These are phyloP conservation scores for Caenorhabditis sp. DNA, from an alignment of 2,888 invertebrate species.

Conservation along the genomic window DNA sequence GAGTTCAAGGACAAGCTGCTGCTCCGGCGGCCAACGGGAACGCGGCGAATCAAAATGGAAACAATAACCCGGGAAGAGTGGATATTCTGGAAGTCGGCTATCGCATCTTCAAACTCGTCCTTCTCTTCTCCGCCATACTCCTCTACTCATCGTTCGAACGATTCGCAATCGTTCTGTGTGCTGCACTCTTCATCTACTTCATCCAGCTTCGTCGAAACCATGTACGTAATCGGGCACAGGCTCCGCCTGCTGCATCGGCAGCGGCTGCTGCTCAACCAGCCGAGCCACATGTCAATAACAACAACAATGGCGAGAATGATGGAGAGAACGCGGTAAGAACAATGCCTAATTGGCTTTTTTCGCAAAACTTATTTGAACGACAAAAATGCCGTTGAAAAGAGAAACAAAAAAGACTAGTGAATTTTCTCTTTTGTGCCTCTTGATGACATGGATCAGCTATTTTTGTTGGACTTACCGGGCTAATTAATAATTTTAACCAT, in stretches of 20 bases:
- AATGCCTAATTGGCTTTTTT: too few species aligned
- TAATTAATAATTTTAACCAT: too few species aligned
- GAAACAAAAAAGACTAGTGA: too few species aligned
- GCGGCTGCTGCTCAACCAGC: constrained; percentile 38
- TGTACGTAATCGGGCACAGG: constrained; percentile 37
- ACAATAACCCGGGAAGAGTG: constrained; percentile 45
- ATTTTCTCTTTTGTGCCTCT: too few species aligned
- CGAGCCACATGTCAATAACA: constrained; percentile 63
- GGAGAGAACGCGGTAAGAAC: constrained; percentile 39
- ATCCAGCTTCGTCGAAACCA: constrained; percentile 63
- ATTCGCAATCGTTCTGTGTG: constrained; percentile 59
- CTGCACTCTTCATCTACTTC: constrained; percentile 63
- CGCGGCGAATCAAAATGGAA: constrained; percentile 12
- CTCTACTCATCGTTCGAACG: constrained; percentile 70
- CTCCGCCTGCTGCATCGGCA: constrained; percentile 30
- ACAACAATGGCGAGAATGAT: constrained; percentile 66
- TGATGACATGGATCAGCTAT: too few species aligned
- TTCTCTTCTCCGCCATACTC: constrained; percentile 64
- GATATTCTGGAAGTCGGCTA: constrained; percentile 67
- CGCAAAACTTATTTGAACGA: too few species aligned
- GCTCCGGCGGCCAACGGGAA: constrained; percentile 22
- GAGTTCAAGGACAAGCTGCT: constrained; percentile 26
- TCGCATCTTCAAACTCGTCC: constrained; percentile 63
- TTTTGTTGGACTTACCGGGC: too few species aligned
- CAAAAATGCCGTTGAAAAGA: too few species aligned